phyloP scores from a whole-genome alignment of 2,888 invertebrate species.

The Elmis aenea region DNA sequence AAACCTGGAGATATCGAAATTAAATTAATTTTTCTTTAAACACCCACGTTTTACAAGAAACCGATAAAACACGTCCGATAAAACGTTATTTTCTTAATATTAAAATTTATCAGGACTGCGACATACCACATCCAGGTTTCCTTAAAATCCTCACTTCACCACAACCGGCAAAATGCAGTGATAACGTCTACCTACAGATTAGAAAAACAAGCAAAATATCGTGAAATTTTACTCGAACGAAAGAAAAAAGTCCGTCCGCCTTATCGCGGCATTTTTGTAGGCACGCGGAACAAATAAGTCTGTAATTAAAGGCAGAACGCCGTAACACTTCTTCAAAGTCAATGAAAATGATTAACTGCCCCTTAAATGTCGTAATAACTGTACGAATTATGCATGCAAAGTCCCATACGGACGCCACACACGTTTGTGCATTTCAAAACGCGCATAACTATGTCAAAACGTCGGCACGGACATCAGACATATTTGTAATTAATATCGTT shows the following conservation, averaged over 20 bases:
- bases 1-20: no score
- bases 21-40: no score
- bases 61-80: no score
- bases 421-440: conserved; percentile 14
- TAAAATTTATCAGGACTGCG: conserved; percentile 13
- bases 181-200: conserved; percentile 52
- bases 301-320: background rate
- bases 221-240: no score
- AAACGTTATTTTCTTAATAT: background rate
- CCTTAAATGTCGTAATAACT: conserved; percentile 33
- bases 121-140: conserved; percentile 29
- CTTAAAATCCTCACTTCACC: conserved; percentile 27
- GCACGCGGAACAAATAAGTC: background rate
- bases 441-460: conserved; percentile 16
- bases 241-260: no score
- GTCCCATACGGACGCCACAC: conserved; percentile 16
- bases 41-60: no score
- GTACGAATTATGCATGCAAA: conserved; percentile 18
- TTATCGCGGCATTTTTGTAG: no score
- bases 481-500: conserved; percentile 12
- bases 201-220: conserved; percentile 54
- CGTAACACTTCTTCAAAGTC: conserved; percentile 41
- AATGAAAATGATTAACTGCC: conserved; percentile 49
- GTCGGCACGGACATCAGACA: conserved; percentile 9
- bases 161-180: conserved; percentile 34